A percentile compares a stretch with the other conserved stretches of the same genome.
Conservation (phyloP, 2,113 vertebrate species). For the Ictidomys tridecemlineatus region DNA sequence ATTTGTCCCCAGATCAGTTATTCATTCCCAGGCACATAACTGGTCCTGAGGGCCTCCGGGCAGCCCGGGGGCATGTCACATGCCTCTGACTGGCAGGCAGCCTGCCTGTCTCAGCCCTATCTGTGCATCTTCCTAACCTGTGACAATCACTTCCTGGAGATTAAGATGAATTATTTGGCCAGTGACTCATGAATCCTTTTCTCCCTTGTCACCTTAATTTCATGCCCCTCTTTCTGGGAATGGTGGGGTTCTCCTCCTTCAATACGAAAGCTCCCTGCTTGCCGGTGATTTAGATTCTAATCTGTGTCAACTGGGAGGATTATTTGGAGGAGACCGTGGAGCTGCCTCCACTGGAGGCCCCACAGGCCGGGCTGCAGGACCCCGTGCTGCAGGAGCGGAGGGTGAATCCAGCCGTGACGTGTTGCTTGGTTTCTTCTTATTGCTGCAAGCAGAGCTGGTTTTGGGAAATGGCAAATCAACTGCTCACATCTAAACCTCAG, state of each 20-base stretch:
- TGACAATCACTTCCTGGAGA: constrained; percentile 41
- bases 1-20: not conserved
- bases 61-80: not conserved
- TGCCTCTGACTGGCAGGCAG: not conserved
- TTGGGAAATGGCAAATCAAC: not conserved
- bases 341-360: not conserved
- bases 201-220: constrained; percentile 52
- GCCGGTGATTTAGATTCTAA: not conserved
- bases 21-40: rapidly evolving
- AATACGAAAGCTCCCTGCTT: not conserved
- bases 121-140: not conserved
- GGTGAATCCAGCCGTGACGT: rapidly evolving
- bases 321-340: not conserved
- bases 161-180: not conserved
- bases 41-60: rapidly evolving
- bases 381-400: rapidly evolving
- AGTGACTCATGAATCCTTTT: not conserved
- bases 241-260: not conserved
- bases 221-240: constrained; percentile 20
- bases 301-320: not conserved
- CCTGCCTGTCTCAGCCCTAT: rapidly evolving
- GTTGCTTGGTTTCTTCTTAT: no score
- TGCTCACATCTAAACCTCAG: not conserved
- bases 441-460: not conserved
- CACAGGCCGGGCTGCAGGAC: no score